A percentile compares a stretch with the other conserved stretches of the same genome.
phyloP scores from a whole-genome alignment of 2,888 invertebrate genomes.

The Erpobdella octoculata region DNA sequence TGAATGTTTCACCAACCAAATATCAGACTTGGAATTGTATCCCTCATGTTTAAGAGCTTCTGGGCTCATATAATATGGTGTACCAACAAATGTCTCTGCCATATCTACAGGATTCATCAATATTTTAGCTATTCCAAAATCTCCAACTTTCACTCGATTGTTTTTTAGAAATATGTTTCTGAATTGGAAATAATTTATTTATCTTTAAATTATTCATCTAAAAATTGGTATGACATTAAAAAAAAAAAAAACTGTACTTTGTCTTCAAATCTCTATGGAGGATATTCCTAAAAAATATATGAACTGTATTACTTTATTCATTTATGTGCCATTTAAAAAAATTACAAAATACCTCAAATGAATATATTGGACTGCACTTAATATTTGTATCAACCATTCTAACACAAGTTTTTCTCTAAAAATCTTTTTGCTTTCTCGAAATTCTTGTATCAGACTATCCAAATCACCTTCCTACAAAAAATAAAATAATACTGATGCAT shows the following conservation, averaged over 20 bases:
- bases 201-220: neutral
- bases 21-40: constrained; percentile 52
- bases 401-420: constrained; percentile 47
- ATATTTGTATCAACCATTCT: constrained; percentile 50
- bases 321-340: neutral
- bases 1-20: constrained; percentile 45
- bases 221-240: neutral
- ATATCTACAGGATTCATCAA: constrained; percentile 51
- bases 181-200: neutral
- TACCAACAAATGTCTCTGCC: constrained; percentile 52
- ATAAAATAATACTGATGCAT: neutral
- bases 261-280: constrained; percentile 52
- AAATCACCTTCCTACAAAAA: constrained; percentile 50
- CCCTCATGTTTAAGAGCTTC: constrained; percentile 53
- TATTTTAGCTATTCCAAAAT: constrained; percentile 53
- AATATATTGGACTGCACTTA: constrained; percentile 51
- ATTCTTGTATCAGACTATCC: constrained; percentile 45
- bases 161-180: constrained; percentile 51
- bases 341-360: constrained; percentile 40
- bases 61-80: constrained; percentile 54
- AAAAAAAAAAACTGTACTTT: constrained; percentile 40
- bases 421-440: constrained; percentile 43
- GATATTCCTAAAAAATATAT: constrained; percentile 41
- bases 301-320: neutral
- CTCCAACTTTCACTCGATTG: constrained; percentile 50